These are phyloP conservation scores for Conomelus anceps DNA, from an alignment of 2,888 invertebrate genomes.

Conservation along the genomic window DNA sequence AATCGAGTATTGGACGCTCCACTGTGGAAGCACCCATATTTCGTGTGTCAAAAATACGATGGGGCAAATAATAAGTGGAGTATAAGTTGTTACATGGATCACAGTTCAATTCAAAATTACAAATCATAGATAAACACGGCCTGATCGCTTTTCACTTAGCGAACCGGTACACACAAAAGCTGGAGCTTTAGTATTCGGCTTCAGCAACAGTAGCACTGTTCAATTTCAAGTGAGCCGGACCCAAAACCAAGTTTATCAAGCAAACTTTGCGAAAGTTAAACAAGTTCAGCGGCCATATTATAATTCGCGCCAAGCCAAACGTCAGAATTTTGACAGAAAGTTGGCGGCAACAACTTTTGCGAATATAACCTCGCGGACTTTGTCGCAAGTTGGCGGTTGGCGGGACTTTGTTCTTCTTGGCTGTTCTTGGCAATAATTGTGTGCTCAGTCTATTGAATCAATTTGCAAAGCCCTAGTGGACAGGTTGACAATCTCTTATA, in stretches of 20 bases:
- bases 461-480: neutral
- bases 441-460: neutral
- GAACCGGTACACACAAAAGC: neutral
- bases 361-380: neutral
- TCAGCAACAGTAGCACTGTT: no score
- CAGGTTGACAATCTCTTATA: neutral
- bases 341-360: neutral
- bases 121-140: neutral
- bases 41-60: no score
- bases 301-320: no score
- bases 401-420: neutral
- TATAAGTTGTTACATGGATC: neutral
- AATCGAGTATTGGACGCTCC: no score
- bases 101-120: neutral
- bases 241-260: neutral
- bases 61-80: no score
- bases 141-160: no score
- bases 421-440: neutral
- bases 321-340: neutral
- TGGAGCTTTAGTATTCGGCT: neutral
- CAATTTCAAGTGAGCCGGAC: no score
- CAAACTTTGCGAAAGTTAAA: neutral
- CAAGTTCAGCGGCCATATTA: neutral
- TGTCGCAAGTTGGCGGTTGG: neutral
- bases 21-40: no score